Evolutionary conservation across 2,888 invertebrate species (phyloP), one percentile per base, ranked within the genome.

Genomic region (Carabus problematicus): DNA sequence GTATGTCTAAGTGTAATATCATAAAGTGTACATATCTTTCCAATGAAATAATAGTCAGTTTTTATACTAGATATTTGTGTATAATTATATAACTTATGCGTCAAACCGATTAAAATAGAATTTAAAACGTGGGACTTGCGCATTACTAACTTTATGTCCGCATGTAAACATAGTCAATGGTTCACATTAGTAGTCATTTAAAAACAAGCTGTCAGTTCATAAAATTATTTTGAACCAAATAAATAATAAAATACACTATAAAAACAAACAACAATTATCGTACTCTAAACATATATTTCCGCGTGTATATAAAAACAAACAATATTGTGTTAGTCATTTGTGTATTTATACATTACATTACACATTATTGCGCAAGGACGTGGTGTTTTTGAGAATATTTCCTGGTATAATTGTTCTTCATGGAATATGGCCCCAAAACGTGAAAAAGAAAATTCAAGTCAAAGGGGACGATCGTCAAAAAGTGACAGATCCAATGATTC

Each of bases 401-500:
- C 64, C 64, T 64, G 55, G 9, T 52, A 19, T 16, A 47, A 18
- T 56, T 12, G 59, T 60, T 49, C 18, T 18, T 54, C 18, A 12
- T 52, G 54, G 45, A 62, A 45, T 16, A 70, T 70, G 70, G 56
- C 70, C 40, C 61, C 62, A 56, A 56, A 64, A 54, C 61, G 55
- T 9, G 64, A 58, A 7, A 67, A 71, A 40, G 62, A 68, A 54
- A 70, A 74, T 52, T 80, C 80, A 79, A 76, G 77, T 8, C 76
- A 79, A 73, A 76, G 75, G 71, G 77, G 77, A 29, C 73, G 74
- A 54, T 73, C 75, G 29, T 29, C 29, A 29, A 81, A 80, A 72
- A 78, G 76, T 62, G 78, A 83, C 54, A 84, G 83, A 11, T 84
- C 85, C 69, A 86, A 87, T 67, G 90, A 90, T 72, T 86, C 85